Percentiles rank a stretch among this genome's conserved stretches.
Conservation (phyloP, 2,888 invertebrate species). For the Drosophila kambysellisi region DNA sequence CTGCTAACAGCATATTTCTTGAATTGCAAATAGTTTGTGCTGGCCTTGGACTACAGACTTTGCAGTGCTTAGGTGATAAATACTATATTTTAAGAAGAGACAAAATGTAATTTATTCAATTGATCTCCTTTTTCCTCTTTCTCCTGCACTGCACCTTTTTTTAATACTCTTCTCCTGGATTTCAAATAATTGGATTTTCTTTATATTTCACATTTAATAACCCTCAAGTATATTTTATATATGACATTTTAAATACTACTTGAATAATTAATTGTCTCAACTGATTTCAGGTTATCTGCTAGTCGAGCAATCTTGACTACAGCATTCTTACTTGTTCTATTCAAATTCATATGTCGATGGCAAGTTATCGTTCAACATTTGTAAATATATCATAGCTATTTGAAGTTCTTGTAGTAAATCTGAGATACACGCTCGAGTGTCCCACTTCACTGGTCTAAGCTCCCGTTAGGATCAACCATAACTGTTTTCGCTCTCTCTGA, state of each 20-base stretch:
- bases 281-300: neutral
- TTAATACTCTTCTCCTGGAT: neutral
- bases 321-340: neutral
- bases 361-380: neutral
- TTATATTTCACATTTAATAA: neutral
- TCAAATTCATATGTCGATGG: neutral
- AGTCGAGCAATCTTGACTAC: neutral
- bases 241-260: neutral
- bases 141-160: neutral
- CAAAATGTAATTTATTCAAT: neutral
- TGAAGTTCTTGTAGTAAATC: neutral
- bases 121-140: neutral
- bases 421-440: neutral
- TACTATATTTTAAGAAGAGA: neutral
- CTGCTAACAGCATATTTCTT: conserved; percentile 46
- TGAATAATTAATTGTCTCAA: neutral
- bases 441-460: neutral
- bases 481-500: conserved; percentile 9
- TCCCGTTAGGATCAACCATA: conserved; percentile 30
- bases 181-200: neutral
- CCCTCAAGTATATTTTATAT: neutral
- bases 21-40: conserved; percentile 39
- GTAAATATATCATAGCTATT: neutral
- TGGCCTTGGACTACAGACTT: neutral
- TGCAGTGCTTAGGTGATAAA: neutral